Percentiles rank a stretch among this genome's conserved stretches.
These are phyloP conservation scores for Drosophila pseudoananassae DNA, from an alignment of 1,140 invertebrate genomes.

Conservation along the genomic window DNA sequence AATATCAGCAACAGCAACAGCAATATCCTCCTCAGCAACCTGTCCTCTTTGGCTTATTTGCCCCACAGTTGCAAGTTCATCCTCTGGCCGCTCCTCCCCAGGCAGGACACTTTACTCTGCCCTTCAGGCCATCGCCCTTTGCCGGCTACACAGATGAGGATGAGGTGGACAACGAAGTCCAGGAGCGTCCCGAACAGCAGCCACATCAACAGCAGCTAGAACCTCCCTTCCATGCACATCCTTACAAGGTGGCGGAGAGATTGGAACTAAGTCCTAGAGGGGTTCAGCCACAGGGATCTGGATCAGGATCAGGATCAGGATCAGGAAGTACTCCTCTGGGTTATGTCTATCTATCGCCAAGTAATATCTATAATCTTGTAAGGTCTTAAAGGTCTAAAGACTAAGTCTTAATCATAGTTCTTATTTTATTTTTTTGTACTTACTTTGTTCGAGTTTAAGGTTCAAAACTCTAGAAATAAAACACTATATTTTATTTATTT, in stretches of 20 bases:
- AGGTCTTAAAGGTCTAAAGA: constrained; percentile 16
- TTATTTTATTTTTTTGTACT: no score
- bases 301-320: background rate
- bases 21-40: constrained; percentile 8
- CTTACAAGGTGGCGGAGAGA: constrained; percentile 14
- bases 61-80: constrained; percentile 15
- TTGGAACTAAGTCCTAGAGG: background rate
- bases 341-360: constrained; percentile 41
- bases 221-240: constrained; percentile 17
- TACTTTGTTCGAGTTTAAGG: no score
- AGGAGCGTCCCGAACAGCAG: background rate
- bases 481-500: no score
- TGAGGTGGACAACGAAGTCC: background rate
- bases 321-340: background rate
- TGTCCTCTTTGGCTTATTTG: constrained; percentile 23
- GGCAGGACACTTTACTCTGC: constrained; percentile 27
- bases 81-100: constrained; percentile 11
- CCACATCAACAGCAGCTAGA: background rate
- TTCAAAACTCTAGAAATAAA: no score
- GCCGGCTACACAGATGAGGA: constrained; percentile 43
- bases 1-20: constrained; percentile 7
- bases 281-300: no score
- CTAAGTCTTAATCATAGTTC: background rate
- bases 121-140: constrained; percentile 44
- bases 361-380: constrained; percentile 49